phyloP scores from a whole-genome alignment of 2,113 vertebrate genomes.

The Eolophus roseicapilla region DNA sequence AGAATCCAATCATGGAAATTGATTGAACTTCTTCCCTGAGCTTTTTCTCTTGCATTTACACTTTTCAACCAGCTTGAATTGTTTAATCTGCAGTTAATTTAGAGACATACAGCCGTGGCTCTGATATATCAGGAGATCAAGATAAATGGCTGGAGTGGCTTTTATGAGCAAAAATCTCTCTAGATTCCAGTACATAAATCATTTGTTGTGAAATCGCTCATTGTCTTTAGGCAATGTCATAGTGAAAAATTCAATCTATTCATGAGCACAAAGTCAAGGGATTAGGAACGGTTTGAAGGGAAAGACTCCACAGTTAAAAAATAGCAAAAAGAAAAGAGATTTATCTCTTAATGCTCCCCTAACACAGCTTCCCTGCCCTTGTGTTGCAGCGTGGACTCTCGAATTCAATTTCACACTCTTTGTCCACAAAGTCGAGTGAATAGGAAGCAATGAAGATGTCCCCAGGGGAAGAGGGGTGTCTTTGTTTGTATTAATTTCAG shows the following conservation, averaged over 20 bases:
- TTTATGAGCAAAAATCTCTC: slow-evolving; percentile 77
- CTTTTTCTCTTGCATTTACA: slow-evolving; percentile 35
- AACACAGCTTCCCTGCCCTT: slow-evolving; percentile 48
- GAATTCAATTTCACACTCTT: slow-evolving; percentile 70
- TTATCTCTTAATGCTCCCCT: slow-evolving; percentile 71
- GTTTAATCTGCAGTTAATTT: slow-evolving; percentile 76
- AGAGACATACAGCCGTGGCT: slow-evolving; percentile 55
- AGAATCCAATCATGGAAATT: slow-evolving; percentile 53
- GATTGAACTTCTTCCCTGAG: slow-evolving; percentile 40
- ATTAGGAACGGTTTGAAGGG: slow-evolving; percentile 70
- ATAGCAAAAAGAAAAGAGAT: slow-evolving; percentile 36
- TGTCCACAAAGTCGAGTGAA: slow-evolving; percentile 17
- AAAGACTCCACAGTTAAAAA: slow-evolving; percentile 52
- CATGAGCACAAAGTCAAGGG: slow-evolving; percentile 74
- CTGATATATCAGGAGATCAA: slow-evolving; percentile 69
- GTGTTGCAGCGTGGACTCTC: slow-evolving; percentile 42
- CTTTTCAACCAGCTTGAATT: slow-evolving; percentile 66
- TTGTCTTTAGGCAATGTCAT: slow-evolving; percentile 75
- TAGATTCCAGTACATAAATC: slow-evolving; percentile 79
- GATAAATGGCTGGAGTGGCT: slow-evolving; percentile 68
- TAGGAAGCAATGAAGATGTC: slow-evolving; percentile 3
- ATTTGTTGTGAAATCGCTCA: slow-evolving; percentile 73
- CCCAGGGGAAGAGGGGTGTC: background rate
- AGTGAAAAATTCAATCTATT: slow-evolving; percentile 74
- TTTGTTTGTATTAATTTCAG: slow-evolving; percentile 38